Evolutionary conservation across 2,113 vertebrate genomes (phyloP).

Genomic region (Tachysurus fulvidraco): DNA sequence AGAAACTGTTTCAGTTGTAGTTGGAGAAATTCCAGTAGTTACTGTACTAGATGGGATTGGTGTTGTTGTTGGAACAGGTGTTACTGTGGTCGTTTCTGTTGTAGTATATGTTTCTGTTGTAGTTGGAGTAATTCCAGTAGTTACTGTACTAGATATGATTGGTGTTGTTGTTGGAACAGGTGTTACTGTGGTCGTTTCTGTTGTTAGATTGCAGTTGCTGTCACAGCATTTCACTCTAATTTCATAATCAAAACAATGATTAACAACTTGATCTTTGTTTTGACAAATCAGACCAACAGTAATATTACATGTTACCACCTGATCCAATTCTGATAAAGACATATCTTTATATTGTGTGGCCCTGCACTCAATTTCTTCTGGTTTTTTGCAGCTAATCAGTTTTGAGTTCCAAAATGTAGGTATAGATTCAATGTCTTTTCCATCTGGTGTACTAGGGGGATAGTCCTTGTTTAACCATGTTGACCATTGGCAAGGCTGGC

Average conservation of each 20-base stretch:
- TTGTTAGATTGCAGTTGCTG: not conserved
- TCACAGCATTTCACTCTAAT: conserved; percentile 18
- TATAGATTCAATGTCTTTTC: conserved; percentile 27
- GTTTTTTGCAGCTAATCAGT: not conserved
- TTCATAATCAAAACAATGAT: conserved; percentile 34
- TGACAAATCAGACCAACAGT: conserved; percentile 20
- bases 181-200: not conserved
- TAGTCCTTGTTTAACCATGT: not conserved
- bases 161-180: not conserved
- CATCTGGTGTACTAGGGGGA: not conserved
- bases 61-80: too few relatives aligned
- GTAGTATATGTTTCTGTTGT: not conserved
- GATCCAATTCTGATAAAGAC: not conserved
- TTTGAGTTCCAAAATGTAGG: not conserved
- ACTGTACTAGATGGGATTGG: too few relatives aligned
- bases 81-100: not conserved
- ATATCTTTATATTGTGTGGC: not conserved
- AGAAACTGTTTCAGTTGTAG: not conserved
- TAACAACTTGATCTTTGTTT: too few relatives aligned
- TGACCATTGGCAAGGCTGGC: conserved; percentile 5
- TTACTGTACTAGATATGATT: not conserved
- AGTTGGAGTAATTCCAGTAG: not conserved
- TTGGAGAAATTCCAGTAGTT: not conserved
- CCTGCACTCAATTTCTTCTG: not conserved
- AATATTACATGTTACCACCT: conserved; percentile 11